Conservation (phyloP, 2,888 invertebrate species). For the Dryadula phaetusa region DNA sequence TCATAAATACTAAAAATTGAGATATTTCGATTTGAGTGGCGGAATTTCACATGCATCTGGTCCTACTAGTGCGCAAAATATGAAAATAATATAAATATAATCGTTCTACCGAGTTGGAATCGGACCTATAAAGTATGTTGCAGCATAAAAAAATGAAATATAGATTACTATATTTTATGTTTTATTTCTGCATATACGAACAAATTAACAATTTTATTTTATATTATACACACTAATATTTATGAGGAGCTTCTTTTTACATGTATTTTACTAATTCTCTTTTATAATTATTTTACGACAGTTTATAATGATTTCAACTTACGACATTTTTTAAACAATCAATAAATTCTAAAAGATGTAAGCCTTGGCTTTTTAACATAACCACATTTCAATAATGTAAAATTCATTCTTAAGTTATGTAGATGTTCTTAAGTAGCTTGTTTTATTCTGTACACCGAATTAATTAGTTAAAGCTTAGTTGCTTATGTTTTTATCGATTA, state of each 20-base stretch:
- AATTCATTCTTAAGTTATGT: slow-evolving; percentile 21
- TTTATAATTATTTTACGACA: background rate
- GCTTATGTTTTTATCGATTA: background rate
- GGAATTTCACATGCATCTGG: too few species aligned
- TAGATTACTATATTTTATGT: too few species aligned
- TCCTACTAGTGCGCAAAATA: too few species aligned
- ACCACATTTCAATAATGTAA: slow-evolving; percentile 22
- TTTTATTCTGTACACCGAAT: background rate
- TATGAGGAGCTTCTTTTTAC: background rate
- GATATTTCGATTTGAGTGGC: too few species aligned
- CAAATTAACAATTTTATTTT: too few species aligned
- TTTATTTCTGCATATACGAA: too few species aligned
- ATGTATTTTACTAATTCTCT: background rate
- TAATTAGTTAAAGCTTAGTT: slow-evolving; percentile 5
- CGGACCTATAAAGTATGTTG: too few species aligned
- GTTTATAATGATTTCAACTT: slow-evolving; percentile 8
- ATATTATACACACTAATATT: background rate
- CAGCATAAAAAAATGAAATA: too few species aligned
- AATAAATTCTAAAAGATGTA: slow-evolving; percentile 23
- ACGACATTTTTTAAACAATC: slow-evolving; percentile 14
- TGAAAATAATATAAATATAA: too few species aligned
- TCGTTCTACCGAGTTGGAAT: too few species aligned
- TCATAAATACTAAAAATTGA: too few species aligned
- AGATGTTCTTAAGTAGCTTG: slow-evolving; percentile 10
- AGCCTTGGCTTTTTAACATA: slow-evolving; percentile 24